Percentiles rank a stretch among this genome's conserved stretches.
These are phyloP conservation scores for Panurus biarmicus DNA, from an alignment of 2,113 vertebrate species.

Conservation along the genomic window DNA sequence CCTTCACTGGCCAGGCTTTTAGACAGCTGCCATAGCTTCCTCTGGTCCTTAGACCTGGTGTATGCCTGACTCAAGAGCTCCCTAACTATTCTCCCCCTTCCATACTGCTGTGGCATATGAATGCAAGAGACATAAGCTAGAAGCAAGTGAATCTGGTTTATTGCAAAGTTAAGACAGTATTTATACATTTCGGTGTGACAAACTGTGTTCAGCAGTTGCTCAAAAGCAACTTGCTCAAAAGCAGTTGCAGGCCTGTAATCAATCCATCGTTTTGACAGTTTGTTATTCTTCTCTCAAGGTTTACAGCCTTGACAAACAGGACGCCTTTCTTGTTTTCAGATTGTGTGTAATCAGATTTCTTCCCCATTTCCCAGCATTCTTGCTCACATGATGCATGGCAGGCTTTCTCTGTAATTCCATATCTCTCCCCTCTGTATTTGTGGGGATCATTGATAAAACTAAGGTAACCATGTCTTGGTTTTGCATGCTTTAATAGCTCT, in stretches of 20 bases:
- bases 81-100: neutral
- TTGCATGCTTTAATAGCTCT: too few species aligned
- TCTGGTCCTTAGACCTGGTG: neutral
- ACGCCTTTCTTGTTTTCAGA: neutral
- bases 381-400: neutral
- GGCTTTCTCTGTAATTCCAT: neutral
- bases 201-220: neutral
- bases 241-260: neutral
- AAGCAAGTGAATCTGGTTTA: neutral
- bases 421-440: too few species aligned
- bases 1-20: neutral
- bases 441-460: too few species aligned
- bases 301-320: neutral
- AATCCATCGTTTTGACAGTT: neutral
- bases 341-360: neutral
- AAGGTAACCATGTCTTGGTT: too few species aligned
- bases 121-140: neutral
- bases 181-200: neutral
- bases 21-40: neutral
- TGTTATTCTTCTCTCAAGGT: neutral
- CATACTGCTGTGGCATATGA: neutral
- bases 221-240: neutral
- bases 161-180: neutral
- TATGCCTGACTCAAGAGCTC: neutral
- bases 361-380: neutral